Evolutionary conservation across 2,888 invertebrate species (phyloP).

Genomic region (Nowickia ferox): DNA sequence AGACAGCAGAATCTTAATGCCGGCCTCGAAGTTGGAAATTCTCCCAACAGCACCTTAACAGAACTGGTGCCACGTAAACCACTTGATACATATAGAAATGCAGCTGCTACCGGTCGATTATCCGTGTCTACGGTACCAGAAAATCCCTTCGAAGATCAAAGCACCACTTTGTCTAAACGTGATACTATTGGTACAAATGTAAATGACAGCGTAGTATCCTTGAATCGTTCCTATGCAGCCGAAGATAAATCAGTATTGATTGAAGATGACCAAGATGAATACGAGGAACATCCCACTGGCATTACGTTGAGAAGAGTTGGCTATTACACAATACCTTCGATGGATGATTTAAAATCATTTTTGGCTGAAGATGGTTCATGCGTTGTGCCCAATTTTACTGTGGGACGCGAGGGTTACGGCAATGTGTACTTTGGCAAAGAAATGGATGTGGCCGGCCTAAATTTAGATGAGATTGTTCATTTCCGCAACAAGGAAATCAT

Average conservation of each 20-base stretch:
- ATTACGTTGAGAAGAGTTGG: slow-evolving; percentile 90
- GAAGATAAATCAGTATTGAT: slow-evolving; percentile 76
- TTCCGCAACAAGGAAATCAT: slow-evolving; percentile 97
- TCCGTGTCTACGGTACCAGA: slow-evolving; percentile 79
- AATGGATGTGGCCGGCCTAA: slow-evolving; percentile 92
- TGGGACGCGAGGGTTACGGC: slow-evolving; percentile 95
- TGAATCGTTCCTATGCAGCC: slow-evolving; percentile 76
- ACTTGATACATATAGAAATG: slow-evolving; percentile 76
- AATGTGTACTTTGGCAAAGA: slow-evolving; percentile 93
- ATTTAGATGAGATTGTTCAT: slow-evolving; percentile 94
- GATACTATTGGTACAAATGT: slow-evolving; percentile 72
- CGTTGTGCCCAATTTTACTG: slow-evolving; percentile 92
- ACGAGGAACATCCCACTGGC: slow-evolving; percentile 87
- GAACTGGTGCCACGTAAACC: slow-evolving; percentile 81
- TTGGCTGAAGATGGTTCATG: slow-evolving; percentile 90
- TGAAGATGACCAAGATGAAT: slow-evolving; percentile 73
- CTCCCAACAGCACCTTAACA: slow-evolving; percentile 79
- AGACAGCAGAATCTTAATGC: slow-evolving; percentile 77
- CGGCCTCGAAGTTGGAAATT: slow-evolving; percentile 72
- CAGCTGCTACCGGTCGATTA: slow-evolving; percentile 68
- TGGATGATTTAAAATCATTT: slow-evolving; percentile 91
- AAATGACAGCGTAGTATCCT: slow-evolving; percentile 76
- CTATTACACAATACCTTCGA: slow-evolving; percentile 94
- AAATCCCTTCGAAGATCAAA: slow-evolving; percentile 79
- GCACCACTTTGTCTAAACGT: slow-evolving; percentile 73